Percentiles rank a stretch among this genome's conserved stretches.
Evolutionary conservation across 2,797 vertebrate species (phyloP).

Genomic region (Hoplostethus atlanticus): DNA sequence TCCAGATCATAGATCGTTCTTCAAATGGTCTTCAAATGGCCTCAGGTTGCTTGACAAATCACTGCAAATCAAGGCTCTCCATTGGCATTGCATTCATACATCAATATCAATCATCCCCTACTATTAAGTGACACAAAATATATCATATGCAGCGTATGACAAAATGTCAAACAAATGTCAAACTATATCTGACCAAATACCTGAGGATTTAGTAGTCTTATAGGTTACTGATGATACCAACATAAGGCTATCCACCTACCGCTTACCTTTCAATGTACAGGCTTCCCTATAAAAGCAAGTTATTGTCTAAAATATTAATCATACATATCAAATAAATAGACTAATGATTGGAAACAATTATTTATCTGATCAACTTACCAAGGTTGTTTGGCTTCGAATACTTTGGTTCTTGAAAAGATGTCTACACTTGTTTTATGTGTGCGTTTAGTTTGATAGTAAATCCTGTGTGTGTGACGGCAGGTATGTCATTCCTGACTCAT

Average conservation of each 20-base stretch:
- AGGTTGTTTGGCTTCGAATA: not conserved
- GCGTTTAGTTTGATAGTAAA: slow-evolving; percentile 11
- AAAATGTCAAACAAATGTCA: not conserved
- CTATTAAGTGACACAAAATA: not conserved
- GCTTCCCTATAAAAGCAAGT: too few relatives aligned
- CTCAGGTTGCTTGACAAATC: too few relatives aligned
- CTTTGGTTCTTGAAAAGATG: slow-evolving; percentile 19
- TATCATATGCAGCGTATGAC: too few relatives aligned
- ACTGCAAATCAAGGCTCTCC: too few relatives aligned
- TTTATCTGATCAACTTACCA: slow-evolving; percentile 52
- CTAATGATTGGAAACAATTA: not conserved
- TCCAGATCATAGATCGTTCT: too few relatives aligned
- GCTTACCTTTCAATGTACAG: too few relatives aligned
- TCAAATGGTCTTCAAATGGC: too few relatives aligned
- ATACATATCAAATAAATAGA: not conserved
- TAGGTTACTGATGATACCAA: too few relatives aligned
- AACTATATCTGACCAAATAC: not conserved
- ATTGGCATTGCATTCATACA: too few relatives aligned
- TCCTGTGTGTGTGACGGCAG: slow-evolving; percentile 34
- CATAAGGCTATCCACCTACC: too few relatives aligned
- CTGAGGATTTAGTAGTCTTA: too few relatives aligned
- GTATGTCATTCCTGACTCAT: slow-evolving; percentile 27
- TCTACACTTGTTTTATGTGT: slow-evolving; percentile 27
- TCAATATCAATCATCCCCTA: not conserved
- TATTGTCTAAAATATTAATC: not conserved